A percentile compares a stretch with the other conserved stretches of the same genome.
Evolutionary conservation across 2,888 invertebrate genomes (phyloP).

Genomic region (Deilephila elpenor): DNA sequence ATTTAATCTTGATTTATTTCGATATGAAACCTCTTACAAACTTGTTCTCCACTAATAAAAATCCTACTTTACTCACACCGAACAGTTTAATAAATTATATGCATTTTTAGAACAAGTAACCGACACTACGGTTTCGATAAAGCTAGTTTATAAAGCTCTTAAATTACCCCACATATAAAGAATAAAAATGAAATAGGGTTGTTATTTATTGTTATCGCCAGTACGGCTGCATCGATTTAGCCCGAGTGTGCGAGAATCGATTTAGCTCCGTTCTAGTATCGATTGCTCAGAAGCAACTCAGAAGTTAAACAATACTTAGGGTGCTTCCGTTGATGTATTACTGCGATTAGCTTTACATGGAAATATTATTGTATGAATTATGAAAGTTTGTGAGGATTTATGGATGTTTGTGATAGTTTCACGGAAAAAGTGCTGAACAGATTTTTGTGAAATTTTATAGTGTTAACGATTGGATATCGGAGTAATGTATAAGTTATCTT

Average conservation of each 20-base stretch:
- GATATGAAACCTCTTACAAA: neutral
- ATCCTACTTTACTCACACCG: neutral
- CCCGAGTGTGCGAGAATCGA: neutral
- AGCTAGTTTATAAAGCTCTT: neutral
- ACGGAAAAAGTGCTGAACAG: too few relatives aligned
- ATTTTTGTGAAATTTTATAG: too few relatives aligned
- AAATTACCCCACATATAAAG: neutral
- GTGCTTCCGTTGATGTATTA: neutral
- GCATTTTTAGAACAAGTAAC: too few relatives aligned
- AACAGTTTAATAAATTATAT: neutral
- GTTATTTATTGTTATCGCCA: neutral
- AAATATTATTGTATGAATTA: neutral
- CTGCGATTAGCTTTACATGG: neutral
- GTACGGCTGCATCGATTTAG: neutral
- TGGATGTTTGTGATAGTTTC: too few relatives aligned
- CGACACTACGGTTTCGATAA: too few relatives aligned
- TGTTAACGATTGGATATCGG: too few relatives aligned
- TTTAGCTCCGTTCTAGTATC: neutral
- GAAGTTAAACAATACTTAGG: neutral
- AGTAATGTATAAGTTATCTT: too few relatives aligned
- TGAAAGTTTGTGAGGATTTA: neutral
- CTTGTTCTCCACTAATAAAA: neutral
- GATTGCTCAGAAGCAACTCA: neutral
- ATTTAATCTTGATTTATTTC: too few relatives aligned
- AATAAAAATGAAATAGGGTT: slow-evolving; percentile 6